Conservation (phyloP, 1,140 invertebrate species). For the Polypedilum vanderplanki region DNA sequence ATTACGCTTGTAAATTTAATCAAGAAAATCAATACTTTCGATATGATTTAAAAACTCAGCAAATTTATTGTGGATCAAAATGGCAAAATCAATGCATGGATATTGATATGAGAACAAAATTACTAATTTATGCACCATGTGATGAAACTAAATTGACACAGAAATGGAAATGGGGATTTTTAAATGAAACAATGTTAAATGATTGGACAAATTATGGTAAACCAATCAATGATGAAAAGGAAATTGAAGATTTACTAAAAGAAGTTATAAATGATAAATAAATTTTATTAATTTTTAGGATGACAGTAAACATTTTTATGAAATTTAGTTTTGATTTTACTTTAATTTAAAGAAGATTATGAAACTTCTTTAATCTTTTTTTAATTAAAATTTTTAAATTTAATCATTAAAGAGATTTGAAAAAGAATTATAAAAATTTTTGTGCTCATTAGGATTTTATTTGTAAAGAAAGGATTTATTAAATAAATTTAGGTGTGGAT, state of each 20-base stretch:
- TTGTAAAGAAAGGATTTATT: too few relatives aligned
- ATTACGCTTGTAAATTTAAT: constrained; percentile 63
- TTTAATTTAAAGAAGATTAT: too few relatives aligned
- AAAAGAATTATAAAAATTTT: too few relatives aligned
- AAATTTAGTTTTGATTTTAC: too few relatives aligned
- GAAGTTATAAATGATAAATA: too few relatives aligned
- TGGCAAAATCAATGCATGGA: not conserved
- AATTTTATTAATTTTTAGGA: too few relatives aligned
- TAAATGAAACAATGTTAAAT: constrained; percentile 53
- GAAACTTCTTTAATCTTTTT: too few relatives aligned
- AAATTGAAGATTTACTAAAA: not conserved
- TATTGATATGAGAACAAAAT: constrained; percentile 46
- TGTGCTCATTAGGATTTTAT: too few relatives aligned
- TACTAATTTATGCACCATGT: constrained; percentile 63
- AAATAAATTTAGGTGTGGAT: too few relatives aligned
- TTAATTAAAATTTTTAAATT: too few relatives aligned
- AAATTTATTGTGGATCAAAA: constrained; percentile 47
- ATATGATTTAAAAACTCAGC: constrained; percentile 59
- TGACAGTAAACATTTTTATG: too few relatives aligned
- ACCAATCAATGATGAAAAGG: not conserved
- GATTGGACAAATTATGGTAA: not conserved
- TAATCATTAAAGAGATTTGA: too few relatives aligned
- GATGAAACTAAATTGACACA: constrained; percentile 60
- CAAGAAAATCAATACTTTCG: constrained; percentile 75
- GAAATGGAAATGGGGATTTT: constrained; percentile 65